A percentile compares a stretch with the other conserved stretches of the same genome.
These are phyloP conservation scores for Coleophora flavipennella DNA, from an alignment of 2,888 invertebrate genomes.

Conservation along the genomic window DNA sequence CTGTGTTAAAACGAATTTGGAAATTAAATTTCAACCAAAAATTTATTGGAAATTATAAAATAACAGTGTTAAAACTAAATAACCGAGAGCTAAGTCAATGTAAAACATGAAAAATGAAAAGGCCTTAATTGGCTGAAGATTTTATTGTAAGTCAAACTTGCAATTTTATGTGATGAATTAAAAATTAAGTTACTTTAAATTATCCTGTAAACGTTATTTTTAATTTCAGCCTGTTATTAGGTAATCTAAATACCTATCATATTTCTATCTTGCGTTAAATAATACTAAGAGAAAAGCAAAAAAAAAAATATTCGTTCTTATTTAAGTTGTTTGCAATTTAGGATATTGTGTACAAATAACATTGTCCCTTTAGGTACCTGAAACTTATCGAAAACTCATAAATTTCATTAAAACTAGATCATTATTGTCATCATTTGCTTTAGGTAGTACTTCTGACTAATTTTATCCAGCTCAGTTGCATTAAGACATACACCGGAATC, in stretches of 20 bases:
- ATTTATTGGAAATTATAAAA: no score
- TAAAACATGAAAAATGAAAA: no score
- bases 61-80: neutral
- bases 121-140: slow-evolving; percentile 19
- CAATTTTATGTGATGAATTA: slow-evolving; percentile 38
- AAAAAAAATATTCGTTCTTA: slow-evolving; percentile 11
- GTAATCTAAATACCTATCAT: no score
- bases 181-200: neutral
- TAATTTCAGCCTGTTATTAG: no score
- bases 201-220: slow-evolving; percentile 7
- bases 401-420: slow-evolving; percentile 15
- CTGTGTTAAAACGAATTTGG: no score
- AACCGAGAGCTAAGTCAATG: no score
- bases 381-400: slow-evolving; percentile 39
- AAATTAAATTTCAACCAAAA: no score
- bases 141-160: slow-evolving; percentile 39
- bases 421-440: no score
- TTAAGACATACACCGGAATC: neutral
- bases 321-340: slow-evolving; percentile 15
- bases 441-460: slow-evolving; percentile 11
- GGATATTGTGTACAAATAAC: slow-evolving; percentile 18
- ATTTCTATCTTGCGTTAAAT: no score
- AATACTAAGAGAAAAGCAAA: slow-evolving; percentile 5
- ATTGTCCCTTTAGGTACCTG: slow-evolving; percentile 65
- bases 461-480: slow-evolving; percentile 4